A percentile compares a stretch with the other conserved stretches of the same genome.
Conservation (phyloP, 2,113 vertebrate genomes). For the Nymphicus hollandicus region DNA sequence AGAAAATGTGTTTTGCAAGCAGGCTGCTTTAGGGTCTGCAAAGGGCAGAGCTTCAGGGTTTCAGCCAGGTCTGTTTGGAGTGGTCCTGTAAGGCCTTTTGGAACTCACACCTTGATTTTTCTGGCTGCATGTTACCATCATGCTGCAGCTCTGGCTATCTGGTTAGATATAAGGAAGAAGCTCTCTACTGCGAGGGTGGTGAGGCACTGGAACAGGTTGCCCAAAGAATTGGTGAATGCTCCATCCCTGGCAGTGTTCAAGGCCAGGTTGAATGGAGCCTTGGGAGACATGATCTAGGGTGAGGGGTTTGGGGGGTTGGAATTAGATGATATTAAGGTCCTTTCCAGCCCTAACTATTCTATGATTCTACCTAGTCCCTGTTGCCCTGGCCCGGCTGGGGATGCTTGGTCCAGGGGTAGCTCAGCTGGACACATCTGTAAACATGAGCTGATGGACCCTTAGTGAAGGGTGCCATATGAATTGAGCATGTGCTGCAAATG, state of each 20-base stretch:
- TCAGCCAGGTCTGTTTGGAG: not conserved
- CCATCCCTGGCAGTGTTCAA: not conserved
- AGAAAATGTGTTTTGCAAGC: fast-evolving
- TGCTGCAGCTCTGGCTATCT: not conserved
- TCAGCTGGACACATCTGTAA: not conserved
- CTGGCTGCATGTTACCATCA: fast-evolving
- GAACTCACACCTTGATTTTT: not conserved
- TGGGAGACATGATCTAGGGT: not conserved
- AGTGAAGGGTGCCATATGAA: not conserved
- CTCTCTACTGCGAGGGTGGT: not conserved
- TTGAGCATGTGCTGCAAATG: not conserved
- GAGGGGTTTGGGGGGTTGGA: not conserved
- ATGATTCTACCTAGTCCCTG: fast-evolving
- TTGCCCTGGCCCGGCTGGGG: not conserved
- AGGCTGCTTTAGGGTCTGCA: not conserved
- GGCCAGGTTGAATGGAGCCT: not conserved
- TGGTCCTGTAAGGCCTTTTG: not conserved
- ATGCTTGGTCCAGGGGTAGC: not conserved
- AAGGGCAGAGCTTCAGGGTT: not conserved
- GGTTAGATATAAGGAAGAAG: not conserved
- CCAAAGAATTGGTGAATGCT: not conserved
- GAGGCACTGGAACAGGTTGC: not conserved
- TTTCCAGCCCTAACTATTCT: not conserved
- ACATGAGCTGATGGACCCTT: not conserved
- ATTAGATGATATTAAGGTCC: not conserved